Conservation (phyloP, 2,888 invertebrate species). For the Helicoverpa assulta region DNA sequence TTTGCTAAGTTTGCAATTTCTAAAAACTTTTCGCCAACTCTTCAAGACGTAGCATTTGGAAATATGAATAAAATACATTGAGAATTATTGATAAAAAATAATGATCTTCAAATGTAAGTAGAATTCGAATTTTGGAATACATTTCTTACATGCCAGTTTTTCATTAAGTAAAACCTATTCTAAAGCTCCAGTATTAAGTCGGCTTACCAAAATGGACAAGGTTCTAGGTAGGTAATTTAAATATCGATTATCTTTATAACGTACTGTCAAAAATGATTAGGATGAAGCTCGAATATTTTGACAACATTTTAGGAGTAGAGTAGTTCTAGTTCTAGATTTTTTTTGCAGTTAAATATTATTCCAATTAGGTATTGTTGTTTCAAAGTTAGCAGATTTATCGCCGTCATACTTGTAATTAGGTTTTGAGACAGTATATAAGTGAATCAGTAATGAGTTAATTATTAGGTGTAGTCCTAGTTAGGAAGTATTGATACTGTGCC, state of each 20-base stretch:
- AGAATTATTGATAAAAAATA: constrained; percentile 1
- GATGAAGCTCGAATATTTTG: too few species aligned
- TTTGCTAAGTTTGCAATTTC: not conserved
- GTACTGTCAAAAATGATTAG: too few species aligned
- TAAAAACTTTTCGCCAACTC: not conserved
- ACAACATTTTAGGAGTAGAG: too few species aligned
- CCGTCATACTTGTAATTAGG: not conserved
- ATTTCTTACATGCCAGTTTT: not conserved
- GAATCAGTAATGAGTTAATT: constrained; percentile 19
- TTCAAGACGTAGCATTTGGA: not conserved
- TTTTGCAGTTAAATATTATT: too few species aligned
- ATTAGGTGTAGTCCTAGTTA: constrained; percentile 19
- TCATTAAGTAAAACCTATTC: not conserved
- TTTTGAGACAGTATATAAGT: not conserved
- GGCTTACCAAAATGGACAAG: not conserved
- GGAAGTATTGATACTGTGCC: constrained; percentile 21
- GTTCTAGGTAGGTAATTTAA: too few species aligned
- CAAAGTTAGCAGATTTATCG: too few species aligned
- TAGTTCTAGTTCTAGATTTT: too few species aligned
- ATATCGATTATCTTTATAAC: too few species aligned
- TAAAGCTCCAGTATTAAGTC: too few species aligned
- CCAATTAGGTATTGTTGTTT: too few species aligned
- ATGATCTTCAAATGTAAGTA: not conserved
- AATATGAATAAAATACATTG: not conserved
- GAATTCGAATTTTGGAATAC: constrained; percentile 1